Conservation (phyloP, 2,888 invertebrate species). For the Zeuzera pyrina region DNA sequence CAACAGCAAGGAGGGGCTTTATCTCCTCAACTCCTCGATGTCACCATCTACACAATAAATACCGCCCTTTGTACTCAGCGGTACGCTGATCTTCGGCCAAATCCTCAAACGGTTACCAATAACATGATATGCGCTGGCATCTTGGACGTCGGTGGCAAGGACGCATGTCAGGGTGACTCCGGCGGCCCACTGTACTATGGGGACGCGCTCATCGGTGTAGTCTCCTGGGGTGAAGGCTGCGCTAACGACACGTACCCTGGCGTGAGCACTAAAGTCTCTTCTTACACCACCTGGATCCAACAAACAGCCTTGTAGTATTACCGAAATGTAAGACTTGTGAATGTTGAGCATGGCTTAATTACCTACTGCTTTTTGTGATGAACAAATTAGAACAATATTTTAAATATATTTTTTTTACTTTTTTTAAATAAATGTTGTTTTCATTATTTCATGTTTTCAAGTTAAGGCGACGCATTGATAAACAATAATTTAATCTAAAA, state of each 20-base stretch:
- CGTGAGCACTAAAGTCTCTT: slow-evolving; percentile 48
- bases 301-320: slow-evolving; percentile 13
- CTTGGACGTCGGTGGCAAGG: slow-evolving; percentile 30
- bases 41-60: slow-evolving; percentile 36
- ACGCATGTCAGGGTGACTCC: slow-evolving; percentile 57
- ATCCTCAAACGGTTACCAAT: slow-evolving; percentile 20
- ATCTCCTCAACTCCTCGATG: slow-evolving; percentile 25
- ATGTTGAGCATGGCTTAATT: too few species aligned
- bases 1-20: slow-evolving; percentile 23
- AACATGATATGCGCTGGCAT: slow-evolving; percentile 44
- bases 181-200: slow-evolving; percentile 59
- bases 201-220: slow-evolving; percentile 51
- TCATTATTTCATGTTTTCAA: too few species aligned
- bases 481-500: too few species aligned
- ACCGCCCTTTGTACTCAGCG: slow-evolving; percentile 26
- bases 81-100: slow-evolving; percentile 21
- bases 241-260: slow-evolving; percentile 55
- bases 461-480: too few species aligned
- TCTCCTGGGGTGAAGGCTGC: slow-evolving; percentile 64
- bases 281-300: slow-evolving; percentile 37
- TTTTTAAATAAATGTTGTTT: too few species aligned
- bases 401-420: too few species aligned
- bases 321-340: too few species aligned
- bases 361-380: too few species aligned
- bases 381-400: too few species aligned